Evolutionary conservation across 2,797 vertebrate species (phyloP).

Genomic region (Gymnocypris eckloni): DNA sequence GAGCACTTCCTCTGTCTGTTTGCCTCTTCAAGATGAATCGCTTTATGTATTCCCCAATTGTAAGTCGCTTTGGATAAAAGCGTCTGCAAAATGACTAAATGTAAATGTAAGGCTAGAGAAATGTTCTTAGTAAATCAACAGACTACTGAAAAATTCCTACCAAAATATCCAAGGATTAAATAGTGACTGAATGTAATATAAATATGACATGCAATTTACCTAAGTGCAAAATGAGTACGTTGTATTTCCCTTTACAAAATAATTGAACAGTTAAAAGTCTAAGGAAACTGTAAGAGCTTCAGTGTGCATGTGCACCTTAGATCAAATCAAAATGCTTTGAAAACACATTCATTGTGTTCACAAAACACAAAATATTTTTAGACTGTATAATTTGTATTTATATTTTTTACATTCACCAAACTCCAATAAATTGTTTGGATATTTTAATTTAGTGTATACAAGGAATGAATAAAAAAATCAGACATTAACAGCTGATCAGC

Average conservation of each 20-base stretch:
- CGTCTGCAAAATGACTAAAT: too few relatives aligned
- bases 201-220: background rate
- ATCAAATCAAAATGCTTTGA: background rate
- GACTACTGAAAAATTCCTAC: background rate
- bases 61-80: too few relatives aligned
- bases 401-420: background rate
- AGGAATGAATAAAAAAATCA: background rate
- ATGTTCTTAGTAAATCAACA: background rate
- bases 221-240: background rate
- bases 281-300: too few relatives aligned
- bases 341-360: background rate
- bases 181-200: background rate
- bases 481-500: background rate
- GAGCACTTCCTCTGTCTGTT: too few relatives aligned
- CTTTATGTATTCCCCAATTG: too few relatives aligned
- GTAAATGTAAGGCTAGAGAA: background rate
- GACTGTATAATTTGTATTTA: background rate
- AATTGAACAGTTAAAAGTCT: background rate
- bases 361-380: background rate
- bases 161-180: background rate
- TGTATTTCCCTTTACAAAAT: background rate
- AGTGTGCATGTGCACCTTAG: background rate
- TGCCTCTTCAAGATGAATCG: too few relatives aligned
- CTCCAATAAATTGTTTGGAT: background rate
- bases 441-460: background rate